Percentiles rank a stretch among this genome's conserved stretches.
Evolutionary conservation across 2,113 vertebrate genomes (phyloP).

Genomic region (Parus major): DNA sequence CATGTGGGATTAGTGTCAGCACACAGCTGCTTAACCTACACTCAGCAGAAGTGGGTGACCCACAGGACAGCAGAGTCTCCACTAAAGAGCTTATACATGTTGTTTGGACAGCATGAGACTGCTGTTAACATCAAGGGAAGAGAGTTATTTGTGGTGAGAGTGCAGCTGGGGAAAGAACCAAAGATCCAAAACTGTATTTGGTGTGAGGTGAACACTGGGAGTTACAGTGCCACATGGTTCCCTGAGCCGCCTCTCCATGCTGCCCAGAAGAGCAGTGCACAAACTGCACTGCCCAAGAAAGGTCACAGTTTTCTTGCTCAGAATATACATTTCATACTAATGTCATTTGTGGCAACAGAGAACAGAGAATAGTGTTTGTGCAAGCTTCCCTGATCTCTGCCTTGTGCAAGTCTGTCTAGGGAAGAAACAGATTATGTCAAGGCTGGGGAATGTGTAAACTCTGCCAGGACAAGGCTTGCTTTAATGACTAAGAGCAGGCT

Average conservation of each 20-base stretch:
- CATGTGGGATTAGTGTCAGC: background rate
- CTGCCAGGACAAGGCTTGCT: background rate
- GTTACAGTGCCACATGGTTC: accelerated
- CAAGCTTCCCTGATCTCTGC: background rate
- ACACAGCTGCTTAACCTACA: background rate
- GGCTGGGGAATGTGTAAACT: background rate
- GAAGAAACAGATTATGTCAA: background rate
- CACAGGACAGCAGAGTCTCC: background rate
- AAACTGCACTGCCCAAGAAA: background rate
- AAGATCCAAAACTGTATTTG: background rate
- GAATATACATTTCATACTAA: background rate
- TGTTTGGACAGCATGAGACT: background rate
- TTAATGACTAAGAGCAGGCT: background rate
- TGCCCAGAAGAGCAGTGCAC: background rate
- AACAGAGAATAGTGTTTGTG: background rate
- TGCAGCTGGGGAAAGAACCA: background rate
- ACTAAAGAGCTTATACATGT: background rate
- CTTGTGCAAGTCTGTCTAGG: background rate
- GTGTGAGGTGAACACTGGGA: background rate
- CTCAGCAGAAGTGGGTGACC: background rate
- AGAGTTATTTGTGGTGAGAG: accelerated
- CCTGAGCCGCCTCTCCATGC: background rate
- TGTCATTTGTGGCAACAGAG: background rate
- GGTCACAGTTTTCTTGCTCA: background rate
- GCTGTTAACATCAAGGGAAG: background rate